Evolutionary conservation across 2,113 vertebrate species (phyloP).

Genomic region (Percina caprodes): DNA sequence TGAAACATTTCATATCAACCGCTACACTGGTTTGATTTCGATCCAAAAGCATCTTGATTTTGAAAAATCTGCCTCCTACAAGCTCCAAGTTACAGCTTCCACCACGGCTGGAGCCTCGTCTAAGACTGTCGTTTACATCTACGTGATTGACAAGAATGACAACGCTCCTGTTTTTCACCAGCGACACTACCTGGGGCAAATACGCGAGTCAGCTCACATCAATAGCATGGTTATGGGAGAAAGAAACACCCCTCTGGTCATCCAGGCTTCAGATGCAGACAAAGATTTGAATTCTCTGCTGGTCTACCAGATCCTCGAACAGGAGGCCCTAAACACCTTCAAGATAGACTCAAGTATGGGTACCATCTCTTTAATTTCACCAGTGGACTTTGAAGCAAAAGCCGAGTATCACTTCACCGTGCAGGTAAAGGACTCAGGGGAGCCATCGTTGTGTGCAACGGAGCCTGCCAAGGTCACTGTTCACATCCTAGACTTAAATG

Average conservation of each 20-base stretch:
- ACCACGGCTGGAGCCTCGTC: conserved; percentile 86
- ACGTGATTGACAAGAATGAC: conserved; percentile 95
- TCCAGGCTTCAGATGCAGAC: conserved; percentile 90
- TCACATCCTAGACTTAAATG: conserved; percentile 88
- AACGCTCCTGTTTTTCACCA: conserved; percentile 88
- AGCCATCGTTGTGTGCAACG: conserved; percentile 86
- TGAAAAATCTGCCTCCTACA: conserved; percentile 89
- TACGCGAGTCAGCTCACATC: conserved; percentile 89
- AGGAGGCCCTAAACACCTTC: conserved; percentile 87
- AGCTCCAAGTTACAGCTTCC: conserved; percentile 87
- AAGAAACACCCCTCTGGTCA: conserved; percentile 88
- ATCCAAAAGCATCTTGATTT: conserved; percentile 88
- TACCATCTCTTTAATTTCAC: conserved; percentile 85
- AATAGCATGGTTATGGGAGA: conserved; percentile 91
- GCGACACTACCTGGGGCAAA: conserved; percentile 85
- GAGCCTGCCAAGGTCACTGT: conserved; percentile 88
- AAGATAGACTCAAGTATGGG: conserved; percentile 91
- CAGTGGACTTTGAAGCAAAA: conserved; percentile 89
- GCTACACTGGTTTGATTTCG: conserved; percentile 91
- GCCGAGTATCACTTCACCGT: conserved; percentile 88
- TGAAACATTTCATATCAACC: conserved; percentile 89
- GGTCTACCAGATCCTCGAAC: conserved; percentile 91
- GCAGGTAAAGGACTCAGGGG: conserved; percentile 90
- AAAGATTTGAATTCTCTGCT: conserved; percentile 89
- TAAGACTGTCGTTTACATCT: conserved; percentile 84